phyloP scores from a whole-genome alignment of 2,888 invertebrate species.

The Synergus gifuensis region DNA sequence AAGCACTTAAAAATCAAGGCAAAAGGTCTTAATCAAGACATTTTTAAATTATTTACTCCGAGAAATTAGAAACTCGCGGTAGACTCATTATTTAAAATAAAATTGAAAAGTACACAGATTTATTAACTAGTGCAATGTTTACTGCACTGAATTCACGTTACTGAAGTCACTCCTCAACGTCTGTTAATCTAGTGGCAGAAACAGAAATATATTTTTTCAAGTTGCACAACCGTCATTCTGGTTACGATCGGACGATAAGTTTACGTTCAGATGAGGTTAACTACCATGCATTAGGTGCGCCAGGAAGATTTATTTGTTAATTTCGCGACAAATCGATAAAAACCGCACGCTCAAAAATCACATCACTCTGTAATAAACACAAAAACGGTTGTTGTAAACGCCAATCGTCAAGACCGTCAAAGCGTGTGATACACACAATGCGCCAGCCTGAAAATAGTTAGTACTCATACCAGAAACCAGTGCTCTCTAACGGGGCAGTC shows the following conservation, averaged over 20 bases:
- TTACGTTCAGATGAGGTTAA: conserved; percentile 33
- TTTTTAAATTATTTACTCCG: not conserved
- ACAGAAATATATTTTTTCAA: conserved; percentile 62
- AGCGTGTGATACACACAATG: conserved; percentile 35
- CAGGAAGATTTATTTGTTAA: conserved; percentile 17
- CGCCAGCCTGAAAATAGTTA: conserved; percentile 16
- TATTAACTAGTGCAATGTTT: conserved; percentile 68
- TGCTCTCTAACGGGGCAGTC: too few relatives aligned
- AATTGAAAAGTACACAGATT: conserved; percentile 50
- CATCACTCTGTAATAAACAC: conserved; percentile 35
- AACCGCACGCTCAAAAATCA: conserved; percentile 23
- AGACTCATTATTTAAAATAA: conserved; percentile 15
- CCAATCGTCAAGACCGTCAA: not conserved
- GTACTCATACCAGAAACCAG: not conserved
- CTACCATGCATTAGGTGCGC: not conserved
- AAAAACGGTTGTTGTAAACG: conserved; percentile 40
- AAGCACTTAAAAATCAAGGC: conserved; percentile 28
- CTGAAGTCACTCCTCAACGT: conserved; percentile 50
- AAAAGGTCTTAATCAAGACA: conserved; percentile 29
- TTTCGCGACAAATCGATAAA: conserved; percentile 27
- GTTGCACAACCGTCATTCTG: conserved; percentile 60
- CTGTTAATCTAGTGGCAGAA: conserved; percentile 54
- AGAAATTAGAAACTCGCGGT: conserved; percentile 43
- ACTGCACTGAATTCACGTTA: conserved; percentile 63
- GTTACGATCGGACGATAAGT: not conserved